Evolutionary conservation across 1,140 invertebrate species (phyloP), one percentile per base, ranked within the genome.

Genomic region (Uloborus diversus): DNA sequence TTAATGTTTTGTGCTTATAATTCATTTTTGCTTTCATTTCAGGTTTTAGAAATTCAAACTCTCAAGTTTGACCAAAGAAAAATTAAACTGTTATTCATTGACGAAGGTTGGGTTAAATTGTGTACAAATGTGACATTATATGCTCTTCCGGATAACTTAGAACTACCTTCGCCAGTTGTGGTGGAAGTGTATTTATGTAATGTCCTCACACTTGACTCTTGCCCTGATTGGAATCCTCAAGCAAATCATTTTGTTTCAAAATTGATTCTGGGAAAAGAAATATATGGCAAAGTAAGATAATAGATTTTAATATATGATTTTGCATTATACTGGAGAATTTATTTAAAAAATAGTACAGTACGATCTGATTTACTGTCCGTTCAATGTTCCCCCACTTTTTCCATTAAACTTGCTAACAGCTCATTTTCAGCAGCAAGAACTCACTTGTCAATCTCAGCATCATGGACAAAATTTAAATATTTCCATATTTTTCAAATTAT

Each of bases 151-250:
- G 23, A 35, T 25, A n/a, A 25, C 30, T 13, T 25, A 17, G 25
- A 30, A 1, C 25, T 65, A 0, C 32, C 47, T 56, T n/a, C 47
- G 27, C 57, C 68, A 9, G 42, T 49, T 49, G 57, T 49, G 28
- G 66, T 62, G n/a, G 68, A 80, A 57, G 47, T 80, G 5, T 70
- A 56, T 57, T 27, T 80, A 14, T 71, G 79, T 33, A 56, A 42
- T 42, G 13, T 80, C 0, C 1, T 9, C 2, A 57, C 79, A 2
- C 35, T 47, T 27, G 79, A 80, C 57, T 23, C 47, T 13, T 70
- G 47, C 17, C 42, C 23, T 23, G 49, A 80, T 17, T 80, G 79
- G 79, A 71, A 69, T 65, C 28, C 59, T 32, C 68, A 57, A 25
- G 68, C 79, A 7, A 56, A 27, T 13, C 0, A 7, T 2, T 71